Evolutionary conservation across 2,888 invertebrate species (phyloP).

Genomic region (Ptychoptera albimana): DNA sequence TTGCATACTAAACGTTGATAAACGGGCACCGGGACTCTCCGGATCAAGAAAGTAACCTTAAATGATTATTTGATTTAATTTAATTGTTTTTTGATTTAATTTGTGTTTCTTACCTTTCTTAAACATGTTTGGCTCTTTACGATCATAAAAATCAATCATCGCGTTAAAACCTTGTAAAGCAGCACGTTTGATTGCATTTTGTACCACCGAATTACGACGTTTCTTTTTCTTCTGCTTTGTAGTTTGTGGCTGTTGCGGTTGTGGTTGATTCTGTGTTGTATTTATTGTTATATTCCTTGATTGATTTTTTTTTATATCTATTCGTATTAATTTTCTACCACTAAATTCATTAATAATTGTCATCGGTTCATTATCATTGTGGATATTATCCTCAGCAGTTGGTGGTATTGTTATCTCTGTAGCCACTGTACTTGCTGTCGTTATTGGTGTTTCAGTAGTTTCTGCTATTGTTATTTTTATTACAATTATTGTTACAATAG

Average conservation of each 20-base stretch:
- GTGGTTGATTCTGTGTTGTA: background rate
- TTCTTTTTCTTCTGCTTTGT: constrained; percentile 14
- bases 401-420: too few relatives aligned
- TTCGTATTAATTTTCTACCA: too few relatives aligned
- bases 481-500: too few relatives aligned
- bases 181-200: constrained; percentile 24
- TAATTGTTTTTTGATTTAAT: background rate
- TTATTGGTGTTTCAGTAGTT: too few relatives aligned
- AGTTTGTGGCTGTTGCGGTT: constrained; percentile 10
- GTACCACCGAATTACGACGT: background rate
- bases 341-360: too few relatives aligned
- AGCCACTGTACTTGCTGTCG: too few relatives aligned
- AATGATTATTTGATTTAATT: constrained; percentile 6
- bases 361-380: too few relatives aligned
- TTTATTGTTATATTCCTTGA: background rate
- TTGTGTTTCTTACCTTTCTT: constrained; percentile 19
- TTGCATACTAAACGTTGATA: constrained; percentile 24
- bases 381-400: too few relatives aligned
- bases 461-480: too few relatives aligned
- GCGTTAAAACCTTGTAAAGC: constrained; percentile 27
- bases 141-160: constrained; percentile 25
- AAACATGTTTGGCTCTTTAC: constrained; percentile 26
- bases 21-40: constrained; percentile 27
- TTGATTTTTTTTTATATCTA: too few relatives aligned
- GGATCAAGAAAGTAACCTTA: constrained; percentile 24